Evolutionary conservation across 1,140 invertebrate genomes (phyloP), one percentile per base, ranked within the genome.

Genomic region (Sycophaga agraensis): DNA sequence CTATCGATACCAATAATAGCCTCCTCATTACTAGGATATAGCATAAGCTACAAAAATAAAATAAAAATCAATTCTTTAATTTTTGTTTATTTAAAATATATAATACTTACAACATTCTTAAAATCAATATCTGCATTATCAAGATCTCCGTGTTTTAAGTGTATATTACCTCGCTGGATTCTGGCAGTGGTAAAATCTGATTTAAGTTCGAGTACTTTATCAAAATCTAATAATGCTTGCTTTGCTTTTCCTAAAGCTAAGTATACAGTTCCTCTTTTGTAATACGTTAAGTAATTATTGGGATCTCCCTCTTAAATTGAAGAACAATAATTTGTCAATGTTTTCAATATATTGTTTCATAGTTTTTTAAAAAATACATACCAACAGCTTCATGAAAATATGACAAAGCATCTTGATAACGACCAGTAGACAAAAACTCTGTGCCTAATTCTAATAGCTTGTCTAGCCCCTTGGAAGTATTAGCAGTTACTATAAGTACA

Each of bases 361-460:
- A 48, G 3, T 39, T n/a, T n/a, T 6, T 11, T 31, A 54, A 12
- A 14, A 46, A 4, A 14, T 37, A 73, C 89, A 85, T 80, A 97
- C 94, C 95, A 72, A 99, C 92, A 68, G 97, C 98, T 57, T 93
- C 91, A 86, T 99, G 97, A 83, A 97, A 99, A 76, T 99, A 96
- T 46, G 92, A 91, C 24, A 99, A 79, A 1, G 98, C 97, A 85
- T 99, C 97, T 46, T 93, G 90, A 50, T 98, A 86, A 76, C 99
- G 93, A 43, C 97, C 96, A 67, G 88, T 88, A 7, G 92, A 89
- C 66, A 99, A 81, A 74, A 97, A 90, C 68, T 95, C 88, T 77
- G 90, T 91, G 1, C 97, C 97, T 76, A 96, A 83, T 75, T 98
- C 92, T 73, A 99, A 83, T 84, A 99, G 96, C 72, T 89, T 91